Percentiles rank a stretch among this genome's conserved stretches.
Evolutionary conservation across 2,113 vertebrate genomes (phyloP).

Genomic region (Lophotis ruficrista): DNA sequence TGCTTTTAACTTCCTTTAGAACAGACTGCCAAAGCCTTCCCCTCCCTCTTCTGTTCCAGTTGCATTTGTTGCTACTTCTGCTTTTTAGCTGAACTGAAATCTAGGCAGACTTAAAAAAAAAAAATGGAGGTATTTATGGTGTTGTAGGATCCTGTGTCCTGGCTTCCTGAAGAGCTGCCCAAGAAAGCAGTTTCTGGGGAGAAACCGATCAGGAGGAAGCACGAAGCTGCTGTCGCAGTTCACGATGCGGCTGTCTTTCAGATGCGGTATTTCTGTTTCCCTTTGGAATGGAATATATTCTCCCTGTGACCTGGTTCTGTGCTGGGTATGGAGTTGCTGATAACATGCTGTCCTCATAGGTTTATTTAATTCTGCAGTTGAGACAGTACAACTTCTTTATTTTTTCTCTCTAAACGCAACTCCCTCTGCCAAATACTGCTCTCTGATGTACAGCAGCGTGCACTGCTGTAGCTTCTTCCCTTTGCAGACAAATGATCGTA

Average conservation of each 20-base stretch:
- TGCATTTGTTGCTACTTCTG: neutral
- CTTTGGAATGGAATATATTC: neutral
- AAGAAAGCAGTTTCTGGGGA: neutral
- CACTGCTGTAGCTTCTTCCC: neutral
- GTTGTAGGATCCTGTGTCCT: neutral
- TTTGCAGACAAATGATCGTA: neutral
- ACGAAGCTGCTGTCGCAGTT: neutral
- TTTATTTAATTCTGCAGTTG: neutral
- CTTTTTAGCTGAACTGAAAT: neutral
- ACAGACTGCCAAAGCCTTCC: neutral
- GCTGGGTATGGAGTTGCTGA: neutral
- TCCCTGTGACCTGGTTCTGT: neutral
- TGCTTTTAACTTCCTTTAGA: neutral
- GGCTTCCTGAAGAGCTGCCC: neutral
- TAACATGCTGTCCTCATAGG: neutral
- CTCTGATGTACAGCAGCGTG: neutral
- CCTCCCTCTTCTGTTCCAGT: neutral
- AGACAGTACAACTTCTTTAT: neutral
- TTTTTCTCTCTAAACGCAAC: neutral
- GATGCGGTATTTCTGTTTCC: neutral
- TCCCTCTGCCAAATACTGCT: neutral
- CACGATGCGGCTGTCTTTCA: fast-evolving
- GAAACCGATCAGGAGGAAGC: neutral
- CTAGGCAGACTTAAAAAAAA: no score
- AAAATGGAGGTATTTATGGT: neutral